Evolutionary conservation across 2,888 invertebrate genomes (phyloP), one percentile per base, ranked within the genome.

Genomic region (Folsomia candida): DNA sequence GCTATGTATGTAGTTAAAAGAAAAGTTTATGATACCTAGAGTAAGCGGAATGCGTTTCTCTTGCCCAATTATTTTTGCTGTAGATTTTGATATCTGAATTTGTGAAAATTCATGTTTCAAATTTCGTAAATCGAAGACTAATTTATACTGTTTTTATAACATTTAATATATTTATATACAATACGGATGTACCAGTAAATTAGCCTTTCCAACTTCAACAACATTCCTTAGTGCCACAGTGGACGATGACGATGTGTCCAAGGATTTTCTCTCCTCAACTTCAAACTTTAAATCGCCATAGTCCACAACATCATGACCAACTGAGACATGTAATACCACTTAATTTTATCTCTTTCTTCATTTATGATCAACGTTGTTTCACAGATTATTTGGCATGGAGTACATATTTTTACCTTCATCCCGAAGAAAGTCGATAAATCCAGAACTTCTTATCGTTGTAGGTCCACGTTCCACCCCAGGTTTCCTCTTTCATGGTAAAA

Each of bases 391-490:
- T n/a, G n/a, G n/a, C n/a, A n/a, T n/a, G n/a, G n/a, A n/a, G n/a
- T n/a, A n/a, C n/a, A n/a, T n/a, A n/a, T n/a, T n/a, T n/a, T n/a
- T 84, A 90, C 91, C 89, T 78, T 89, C 87, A 81, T 85, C 85
- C 79, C 84, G 81, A 6, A 92, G 85, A 76, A 87, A 85, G 65
- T 87, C 82, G 1, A 90, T 81, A 22, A 93, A 84, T 14, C 90
- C 90, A 14, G 87, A 86, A 25, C 86, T 83, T 77, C 92, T 85
- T 75, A 93, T 84, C 0, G 86, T 86, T 58, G 88, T 86, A 0
- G 92, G 92, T 1, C 90, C 91, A 73, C 87, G 83, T 65, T 87
- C 89, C 1, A 90, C 90, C 26, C 93, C 93, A 79, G 85, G 84
- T 81, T 89, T 91, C 75, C 37, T 37, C 37, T 37, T 9, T 37